These are phyloP conservation scores for Cossypha heuglini DNA, from an alignment of 2,797 vertebrate species.

Conservation along the genomic window DNA sequence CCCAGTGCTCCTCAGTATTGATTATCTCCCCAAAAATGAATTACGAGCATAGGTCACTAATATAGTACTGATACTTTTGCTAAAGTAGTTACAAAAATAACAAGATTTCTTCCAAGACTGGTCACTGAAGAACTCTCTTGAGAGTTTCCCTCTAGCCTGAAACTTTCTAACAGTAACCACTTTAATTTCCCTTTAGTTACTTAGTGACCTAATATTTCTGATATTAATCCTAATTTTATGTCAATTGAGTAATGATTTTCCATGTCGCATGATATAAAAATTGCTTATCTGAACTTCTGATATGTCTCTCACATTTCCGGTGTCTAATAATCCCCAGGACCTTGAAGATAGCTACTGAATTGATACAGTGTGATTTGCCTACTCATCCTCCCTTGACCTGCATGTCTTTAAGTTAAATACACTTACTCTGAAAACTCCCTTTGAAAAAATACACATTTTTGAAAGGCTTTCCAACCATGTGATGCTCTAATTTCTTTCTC, in stretches of 20 bases:
- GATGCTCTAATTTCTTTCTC: background rate
- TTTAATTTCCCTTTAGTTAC: constrained; percentile 14
- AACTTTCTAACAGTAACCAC: background rate
- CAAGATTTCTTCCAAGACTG: background rate
- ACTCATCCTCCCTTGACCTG: background rate
- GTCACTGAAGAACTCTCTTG: background rate
- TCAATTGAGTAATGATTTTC: background rate
- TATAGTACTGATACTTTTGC: background rate
- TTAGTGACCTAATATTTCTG: constrained; percentile 15
- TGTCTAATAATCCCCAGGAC: background rate
- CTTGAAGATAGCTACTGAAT: background rate
- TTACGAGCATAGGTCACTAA: background rate
- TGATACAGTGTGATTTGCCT: background rate
- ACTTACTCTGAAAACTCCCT: background rate
- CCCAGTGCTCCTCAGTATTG: background rate
- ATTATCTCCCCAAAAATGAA: background rate
- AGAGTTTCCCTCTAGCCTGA: background rate
- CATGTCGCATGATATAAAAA: background rate
- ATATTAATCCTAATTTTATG: constrained; percentile 4
- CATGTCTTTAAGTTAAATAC: background rate
- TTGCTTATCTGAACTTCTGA: background rate
- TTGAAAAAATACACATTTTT: background rate
- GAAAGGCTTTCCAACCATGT: background rate
- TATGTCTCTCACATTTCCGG: background rate
- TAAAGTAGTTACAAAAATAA: background rate